Evolutionary conservation across 2,797 vertebrate genomes (phyloP).

Genomic region (Urophycis tenuis): DNA sequence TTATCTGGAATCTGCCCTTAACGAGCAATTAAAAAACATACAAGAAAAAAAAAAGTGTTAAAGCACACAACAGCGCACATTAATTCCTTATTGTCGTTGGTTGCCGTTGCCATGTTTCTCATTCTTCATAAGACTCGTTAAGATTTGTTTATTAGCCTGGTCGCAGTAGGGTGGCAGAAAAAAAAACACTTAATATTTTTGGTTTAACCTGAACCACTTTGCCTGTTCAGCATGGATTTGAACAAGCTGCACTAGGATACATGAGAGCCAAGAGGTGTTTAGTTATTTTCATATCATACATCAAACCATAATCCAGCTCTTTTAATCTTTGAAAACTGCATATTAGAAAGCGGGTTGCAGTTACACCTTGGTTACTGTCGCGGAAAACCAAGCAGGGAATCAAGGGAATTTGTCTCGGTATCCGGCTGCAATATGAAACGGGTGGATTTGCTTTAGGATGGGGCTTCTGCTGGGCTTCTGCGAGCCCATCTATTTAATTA

Average conservation of each 20-base stretch:
- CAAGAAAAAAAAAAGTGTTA: not conserved
- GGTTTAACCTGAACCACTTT: not conserved
- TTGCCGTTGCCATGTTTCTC: not conserved
- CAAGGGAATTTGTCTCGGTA: no score
- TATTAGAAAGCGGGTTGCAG: no score
- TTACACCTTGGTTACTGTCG: no score
- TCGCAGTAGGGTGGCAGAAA: not conserved
- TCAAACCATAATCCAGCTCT: not conserved
- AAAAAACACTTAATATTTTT: not conserved
- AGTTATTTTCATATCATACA: not conserved
- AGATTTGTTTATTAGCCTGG: not conserved
- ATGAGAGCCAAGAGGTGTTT: not conserved
- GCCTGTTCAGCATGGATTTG: not conserved
- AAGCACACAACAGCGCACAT: not conserved
- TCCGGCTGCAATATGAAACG: no score
- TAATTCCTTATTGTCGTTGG: not conserved
- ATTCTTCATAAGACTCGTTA: not conserved
- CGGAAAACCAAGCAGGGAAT: no score
- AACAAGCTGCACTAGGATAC: not conserved
- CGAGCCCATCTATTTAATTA: not conserved
- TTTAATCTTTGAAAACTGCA: no score
- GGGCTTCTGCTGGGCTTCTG: no score
- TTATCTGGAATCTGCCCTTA: not conserved
- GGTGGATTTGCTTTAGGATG: no score
- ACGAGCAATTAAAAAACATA: not conserved